Conservation (phyloP, 2,113 vertebrate genomes). For the Agelaius phoeniceus region DNA sequence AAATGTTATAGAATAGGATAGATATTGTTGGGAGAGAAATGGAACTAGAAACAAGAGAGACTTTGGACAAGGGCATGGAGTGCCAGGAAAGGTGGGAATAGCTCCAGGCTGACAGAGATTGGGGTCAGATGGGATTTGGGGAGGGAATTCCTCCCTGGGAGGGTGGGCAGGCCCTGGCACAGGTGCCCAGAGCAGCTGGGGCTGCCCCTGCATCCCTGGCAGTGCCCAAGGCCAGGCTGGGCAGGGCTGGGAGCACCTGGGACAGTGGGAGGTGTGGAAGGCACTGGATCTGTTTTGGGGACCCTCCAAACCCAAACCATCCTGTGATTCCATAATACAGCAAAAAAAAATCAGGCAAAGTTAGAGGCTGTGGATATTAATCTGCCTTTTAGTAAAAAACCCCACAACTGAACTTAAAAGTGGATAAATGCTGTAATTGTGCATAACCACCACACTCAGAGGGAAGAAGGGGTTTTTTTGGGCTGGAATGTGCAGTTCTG, state of each 20-base stretch:
- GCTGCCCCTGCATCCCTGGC: not conserved
- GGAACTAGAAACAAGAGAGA: not conserved
- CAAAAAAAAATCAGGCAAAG: not conserved
- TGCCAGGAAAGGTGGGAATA: no score
- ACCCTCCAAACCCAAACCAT: not conserved
- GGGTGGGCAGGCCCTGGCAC: not conserved
- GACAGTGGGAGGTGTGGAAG: not conserved
- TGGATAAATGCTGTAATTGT: not conserved
- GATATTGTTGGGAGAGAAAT: no score
- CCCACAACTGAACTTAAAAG: not conserved
- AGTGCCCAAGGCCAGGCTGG: not conserved
- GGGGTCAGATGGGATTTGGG: not conserved
- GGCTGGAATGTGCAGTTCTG: not conserved
- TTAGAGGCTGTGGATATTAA: not conserved
- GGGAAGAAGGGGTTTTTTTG: not conserved
- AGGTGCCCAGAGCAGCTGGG: not conserved
- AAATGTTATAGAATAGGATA: no score
- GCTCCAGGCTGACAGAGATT: not conserved
- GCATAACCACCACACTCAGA: not conserved
- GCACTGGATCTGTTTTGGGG: not conserved
- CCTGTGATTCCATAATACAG: not conserved
- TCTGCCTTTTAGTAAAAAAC: not conserved
- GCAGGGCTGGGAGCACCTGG: not conserved
- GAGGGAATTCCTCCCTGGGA: fast-evolving
- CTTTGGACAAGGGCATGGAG: no score